Evolutionary conservation across 2,797 vertebrate species (phyloP).

Genomic region (Pipistrellus pygmaeus): DNA sequence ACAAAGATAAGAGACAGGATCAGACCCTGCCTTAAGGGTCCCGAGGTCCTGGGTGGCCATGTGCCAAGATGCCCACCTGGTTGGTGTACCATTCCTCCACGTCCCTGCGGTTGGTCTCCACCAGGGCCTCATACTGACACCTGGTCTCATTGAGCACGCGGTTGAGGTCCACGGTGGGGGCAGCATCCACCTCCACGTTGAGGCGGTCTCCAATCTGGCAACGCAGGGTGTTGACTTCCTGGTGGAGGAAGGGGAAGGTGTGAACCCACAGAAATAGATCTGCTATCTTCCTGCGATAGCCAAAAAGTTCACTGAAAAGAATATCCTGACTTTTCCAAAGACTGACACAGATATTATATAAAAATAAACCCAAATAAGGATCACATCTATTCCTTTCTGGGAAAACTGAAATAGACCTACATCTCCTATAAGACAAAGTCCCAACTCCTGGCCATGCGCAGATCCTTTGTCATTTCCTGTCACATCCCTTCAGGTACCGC

Average conservation of each 20-base stretch:
- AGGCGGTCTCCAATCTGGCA: slow-evolving; percentile 87
- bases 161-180: slow-evolving; percentile 91
- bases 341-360: rapidly evolving
- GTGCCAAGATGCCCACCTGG: slow-evolving; percentile 85
- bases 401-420: neutral
- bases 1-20: neutral
- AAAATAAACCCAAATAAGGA: neutral
- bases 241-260: neutral
- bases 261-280: neutral
- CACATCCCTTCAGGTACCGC: rapidly evolving
- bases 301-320: neutral
- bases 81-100: slow-evolving; percentile 92
- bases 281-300: neutral
- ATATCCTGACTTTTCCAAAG: neutral
- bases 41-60: rapidly evolving
- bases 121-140: slow-evolving; percentile 91
- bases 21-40: neutral
- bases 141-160: slow-evolving; percentile 90
- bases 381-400: neutral
- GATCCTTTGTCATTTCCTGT: neutral
- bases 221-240: slow-evolving; percentile 73
- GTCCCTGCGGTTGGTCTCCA: slow-evolving; percentile 91
- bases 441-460: neutral
- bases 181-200: slow-evolving; percentile 92
- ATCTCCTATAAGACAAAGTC: neutral